Evolutionary conservation across 2,888 invertebrate species (phyloP).

Genomic region (Mechanitis messenoides): DNA sequence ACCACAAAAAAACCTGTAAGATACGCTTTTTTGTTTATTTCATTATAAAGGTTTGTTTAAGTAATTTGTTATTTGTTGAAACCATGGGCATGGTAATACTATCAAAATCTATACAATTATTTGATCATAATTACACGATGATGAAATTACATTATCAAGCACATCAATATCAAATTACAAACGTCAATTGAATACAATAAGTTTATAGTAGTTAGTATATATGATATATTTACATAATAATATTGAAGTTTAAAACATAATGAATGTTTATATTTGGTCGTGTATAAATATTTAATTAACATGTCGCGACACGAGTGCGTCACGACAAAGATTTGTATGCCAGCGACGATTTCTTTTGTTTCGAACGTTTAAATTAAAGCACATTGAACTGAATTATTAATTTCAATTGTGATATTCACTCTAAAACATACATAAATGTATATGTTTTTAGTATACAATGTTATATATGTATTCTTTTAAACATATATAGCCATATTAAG

Average conservation of each 20-base stretch:
- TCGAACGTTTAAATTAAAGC: slow-evolving; percentile 8
- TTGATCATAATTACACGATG: no score
- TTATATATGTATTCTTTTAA: not conserved
- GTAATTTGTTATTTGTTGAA: no score
- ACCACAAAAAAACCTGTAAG: no score
- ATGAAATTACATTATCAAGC: no score
- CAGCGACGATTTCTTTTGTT: slow-evolving; percentile 12
- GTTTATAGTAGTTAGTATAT: no score
- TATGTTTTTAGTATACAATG: not conserved
- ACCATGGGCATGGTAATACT: no score
- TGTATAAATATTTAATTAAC: slow-evolving; percentile 5
- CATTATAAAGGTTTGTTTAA: no score
- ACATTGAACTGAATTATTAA: slow-evolving; percentile 10
- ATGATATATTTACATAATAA: not conserved
- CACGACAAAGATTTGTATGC: slow-evolving; percentile 18
- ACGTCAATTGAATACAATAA: no score
- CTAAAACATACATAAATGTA: not conserved
- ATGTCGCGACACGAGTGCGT: slow-evolving; percentile 20
- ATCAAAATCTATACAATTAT: no score
- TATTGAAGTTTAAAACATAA: not conserved
- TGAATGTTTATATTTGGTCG: slow-evolving; percentile 2
- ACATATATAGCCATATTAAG: no score
- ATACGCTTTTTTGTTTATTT: no score
- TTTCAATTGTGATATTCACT: not conserved
- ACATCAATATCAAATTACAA: no score